phyloP scores from a whole-genome alignment of 2,797 vertebrate species.

The Characodon lateralis region DNA sequence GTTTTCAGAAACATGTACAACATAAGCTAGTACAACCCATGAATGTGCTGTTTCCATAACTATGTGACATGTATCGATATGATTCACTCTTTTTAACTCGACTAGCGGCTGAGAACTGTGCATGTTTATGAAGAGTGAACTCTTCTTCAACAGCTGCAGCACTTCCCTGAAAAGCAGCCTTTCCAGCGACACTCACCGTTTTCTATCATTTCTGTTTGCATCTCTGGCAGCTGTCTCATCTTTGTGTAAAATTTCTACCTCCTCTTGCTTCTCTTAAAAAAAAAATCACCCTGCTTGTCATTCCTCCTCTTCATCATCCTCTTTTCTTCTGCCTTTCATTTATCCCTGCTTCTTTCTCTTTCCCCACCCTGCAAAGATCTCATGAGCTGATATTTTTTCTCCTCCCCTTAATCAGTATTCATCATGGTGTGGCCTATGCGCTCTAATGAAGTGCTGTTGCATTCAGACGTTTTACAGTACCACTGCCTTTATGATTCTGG shows the following conservation, averaged over 20 bases:
- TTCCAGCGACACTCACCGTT: background rate
- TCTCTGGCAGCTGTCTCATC: constrained; percentile 2
- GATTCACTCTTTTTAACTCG: no score
- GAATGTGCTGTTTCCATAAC: background rate
- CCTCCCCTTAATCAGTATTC: constrained; percentile 56
- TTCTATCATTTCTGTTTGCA: background rate
- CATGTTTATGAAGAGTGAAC: background rate
- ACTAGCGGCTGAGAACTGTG: background rate
- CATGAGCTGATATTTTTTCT: constrained; percentile 10
- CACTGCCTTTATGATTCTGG: constrained; percentile 35
- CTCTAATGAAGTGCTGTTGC: constrained; percentile 51
- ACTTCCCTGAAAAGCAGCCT: background rate
- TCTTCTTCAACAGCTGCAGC: background rate
- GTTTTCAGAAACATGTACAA: background rate
- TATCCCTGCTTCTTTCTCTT: background rate
- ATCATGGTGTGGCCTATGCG: constrained; percentile 25
- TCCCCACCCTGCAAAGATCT: constrained; percentile 17
- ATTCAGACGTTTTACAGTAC: constrained; percentile 43
- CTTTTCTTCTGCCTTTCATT: constrained; percentile 23
- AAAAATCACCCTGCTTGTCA: background rate
- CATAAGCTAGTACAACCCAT: background rate
- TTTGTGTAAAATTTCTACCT: background rate
- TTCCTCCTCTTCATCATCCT: constrained; percentile 13
- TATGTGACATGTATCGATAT: no score
- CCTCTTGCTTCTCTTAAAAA: background rate